Base-by-base conservation (phyloP, 2,797 vertebrate genomes). In the Poecilia picta region DNA sequence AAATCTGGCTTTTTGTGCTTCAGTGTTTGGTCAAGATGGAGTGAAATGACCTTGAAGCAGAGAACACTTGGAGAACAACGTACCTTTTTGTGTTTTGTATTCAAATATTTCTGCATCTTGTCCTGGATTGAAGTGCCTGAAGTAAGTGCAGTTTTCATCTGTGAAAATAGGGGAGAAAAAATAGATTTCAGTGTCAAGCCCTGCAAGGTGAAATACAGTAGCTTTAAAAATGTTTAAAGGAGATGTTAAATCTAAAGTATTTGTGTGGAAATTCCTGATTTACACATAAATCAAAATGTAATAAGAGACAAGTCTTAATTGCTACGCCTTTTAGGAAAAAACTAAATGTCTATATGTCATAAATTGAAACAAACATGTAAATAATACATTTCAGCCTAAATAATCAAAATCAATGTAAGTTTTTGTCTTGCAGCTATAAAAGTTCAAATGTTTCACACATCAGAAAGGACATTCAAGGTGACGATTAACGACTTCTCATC, bases 41-140 rank as follows among this genome's bases (percentile, higher is more conserved):
- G 39, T 20, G 0, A 66, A 73, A 68, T 10, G n/a, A 71, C 18
- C 2, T 31, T 18, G 66, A 28, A 46, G 59, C 15, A 62, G 1
- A 13, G 25, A 39, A 70, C 15, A 20, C 3, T 41, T 43, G 4
- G 39, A 43, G 66, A 70, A n/a, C 76, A 23, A 85, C 87, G 81
- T 94, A 98, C 98, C 98, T 97, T 97, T 99, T 89, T 99, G 98
- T 39, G 98, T 99, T 89, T 97, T 98, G 74, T 99, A 96, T 90
- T 99, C 96, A 87, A 99, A 98, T 90, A 99, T 97, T 88, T 99
- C 97, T 0, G 97, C 94, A 41, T 96, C 97, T 89, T 97, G 91
- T 31, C 98, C 98, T 0, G 98, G 97, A 71, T 96, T 98, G 92
- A 99, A 99, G 89, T 99, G 98, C 81, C 96, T 95, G 95, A 99